Evolutionary conservation across 2,797 vertebrate species (phyloP).

Genomic region (Micrastur ruficollis): DNA sequence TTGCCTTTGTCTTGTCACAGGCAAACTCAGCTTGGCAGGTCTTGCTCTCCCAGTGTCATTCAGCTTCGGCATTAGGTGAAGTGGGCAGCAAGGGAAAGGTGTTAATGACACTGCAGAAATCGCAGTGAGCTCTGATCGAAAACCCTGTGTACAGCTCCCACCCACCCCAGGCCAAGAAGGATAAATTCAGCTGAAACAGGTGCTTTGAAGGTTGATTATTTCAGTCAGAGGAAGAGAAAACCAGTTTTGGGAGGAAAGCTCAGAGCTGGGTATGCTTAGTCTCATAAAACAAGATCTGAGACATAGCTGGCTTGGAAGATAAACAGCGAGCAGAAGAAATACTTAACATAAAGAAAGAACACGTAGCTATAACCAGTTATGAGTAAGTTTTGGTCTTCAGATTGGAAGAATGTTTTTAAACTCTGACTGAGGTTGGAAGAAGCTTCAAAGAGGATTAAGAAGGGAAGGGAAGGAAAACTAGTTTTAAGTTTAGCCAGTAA

Average conservation of each 20-base stretch:
- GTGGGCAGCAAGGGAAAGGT: not conserved
- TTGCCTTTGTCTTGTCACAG: not conserved
- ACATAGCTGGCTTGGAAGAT: not conserved
- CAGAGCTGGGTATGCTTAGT: not conserved
- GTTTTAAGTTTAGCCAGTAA: not conserved
- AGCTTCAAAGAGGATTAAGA: not conserved
- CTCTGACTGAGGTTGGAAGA: not conserved
- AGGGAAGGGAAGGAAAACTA: not conserved
- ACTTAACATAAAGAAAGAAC: not conserved
- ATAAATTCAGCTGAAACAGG: not conserved
- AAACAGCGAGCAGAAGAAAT: not conserved
- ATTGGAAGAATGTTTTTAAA: not conserved
- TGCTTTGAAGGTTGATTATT: not conserved
- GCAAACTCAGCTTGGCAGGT: not conserved
- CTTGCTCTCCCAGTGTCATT: not conserved
- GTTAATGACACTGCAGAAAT: not conserved
- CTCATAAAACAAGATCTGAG: not conserved
- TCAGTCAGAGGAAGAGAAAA: not conserved
- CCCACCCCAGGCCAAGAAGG: not conserved
- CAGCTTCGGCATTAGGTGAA: not conserved
- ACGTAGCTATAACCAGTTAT: not conserved
- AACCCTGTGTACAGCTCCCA: not conserved
- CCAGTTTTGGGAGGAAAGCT: not conserved
- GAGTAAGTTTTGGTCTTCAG: not conserved
- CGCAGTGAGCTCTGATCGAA: not conserved